A percentile compares a stretch with the other conserved stretches of the same genome.
Evolutionary conservation across 2,113 vertebrate species (phyloP).

Genomic region (Megaceryle maxima): DNA sequence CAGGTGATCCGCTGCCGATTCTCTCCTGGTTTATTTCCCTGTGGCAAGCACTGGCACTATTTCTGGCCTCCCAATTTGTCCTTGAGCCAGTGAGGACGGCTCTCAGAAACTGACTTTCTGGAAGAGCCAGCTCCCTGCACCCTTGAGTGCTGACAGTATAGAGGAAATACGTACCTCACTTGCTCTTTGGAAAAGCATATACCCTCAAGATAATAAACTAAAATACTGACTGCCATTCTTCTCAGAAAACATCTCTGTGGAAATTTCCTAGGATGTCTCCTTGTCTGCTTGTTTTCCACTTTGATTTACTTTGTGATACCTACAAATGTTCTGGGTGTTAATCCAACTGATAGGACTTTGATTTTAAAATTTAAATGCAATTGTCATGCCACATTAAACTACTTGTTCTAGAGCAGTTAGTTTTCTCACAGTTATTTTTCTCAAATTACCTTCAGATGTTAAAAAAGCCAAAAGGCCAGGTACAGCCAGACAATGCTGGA

Average conservation of each 20-base stretch:
- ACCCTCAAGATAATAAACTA: neutral
- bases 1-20: neutral
- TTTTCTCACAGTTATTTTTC: neutral
- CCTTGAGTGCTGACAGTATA: accelerated
- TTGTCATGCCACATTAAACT: neutral
- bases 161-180: neutral
- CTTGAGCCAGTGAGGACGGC: neutral
- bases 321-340: neutral
- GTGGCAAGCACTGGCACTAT: neutral
- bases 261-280: neutral
- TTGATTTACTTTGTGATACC: neutral
- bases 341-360: neutral
- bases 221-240: neutral
- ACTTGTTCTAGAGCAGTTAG: neutral
- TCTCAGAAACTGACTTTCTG: neutral
- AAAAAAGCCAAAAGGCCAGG: neutral
- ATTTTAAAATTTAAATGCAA: neutral
- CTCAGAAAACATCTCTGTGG: neutral
- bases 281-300: neutral
- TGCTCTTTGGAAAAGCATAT: neutral
- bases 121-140: neutral
- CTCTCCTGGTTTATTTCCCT: neutral
- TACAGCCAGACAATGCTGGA: neutral
- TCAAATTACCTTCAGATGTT: neutral
- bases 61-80: neutral